Percentiles rank a stretch among this genome's conserved stretches.
phyloP scores from a whole-genome alignment of 2,797 vertebrate species.

The Rousettus madagascariensis region DNA sequence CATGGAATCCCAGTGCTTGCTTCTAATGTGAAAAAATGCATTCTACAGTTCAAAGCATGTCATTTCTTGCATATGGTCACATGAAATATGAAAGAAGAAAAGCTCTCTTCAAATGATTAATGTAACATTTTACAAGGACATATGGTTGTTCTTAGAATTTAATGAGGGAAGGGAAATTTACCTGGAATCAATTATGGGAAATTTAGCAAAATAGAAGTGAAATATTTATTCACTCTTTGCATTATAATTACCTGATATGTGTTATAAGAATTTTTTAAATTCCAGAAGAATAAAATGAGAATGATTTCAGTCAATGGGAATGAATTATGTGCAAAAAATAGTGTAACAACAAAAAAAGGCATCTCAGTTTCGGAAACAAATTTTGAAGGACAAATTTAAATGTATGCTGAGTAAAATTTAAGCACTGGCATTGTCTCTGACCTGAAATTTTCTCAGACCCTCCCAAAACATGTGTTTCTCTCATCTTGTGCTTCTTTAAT shows the following conservation, averaged over 20 bases:
- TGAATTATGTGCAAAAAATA: constrained; percentile 12
- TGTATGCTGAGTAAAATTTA: neutral
- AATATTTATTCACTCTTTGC: constrained; percentile 50
- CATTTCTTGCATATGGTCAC: constrained; percentile 66
- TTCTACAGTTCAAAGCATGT: constrained; percentile 60
- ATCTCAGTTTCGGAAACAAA: neutral
- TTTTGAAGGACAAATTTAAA: constrained; percentile 9
- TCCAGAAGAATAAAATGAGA: neutral
- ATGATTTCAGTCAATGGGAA: neutral
- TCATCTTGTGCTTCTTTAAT: neutral
- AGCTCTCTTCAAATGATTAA: constrained; percentile 46
- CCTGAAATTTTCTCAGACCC: neutral
- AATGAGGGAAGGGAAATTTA: neutral
- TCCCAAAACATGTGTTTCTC: neutral
- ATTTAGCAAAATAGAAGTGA: constrained; percentile 54
- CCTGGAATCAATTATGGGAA: constrained; percentile 72
- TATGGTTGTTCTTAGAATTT: constrained; percentile 62
- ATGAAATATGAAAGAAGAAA: constrained; percentile 49
- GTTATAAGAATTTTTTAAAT: neutral
- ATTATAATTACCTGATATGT: constrained; percentile 45
- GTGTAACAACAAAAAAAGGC: neutral
- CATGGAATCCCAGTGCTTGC: constrained; percentile 42
- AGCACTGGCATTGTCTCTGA: neutral
- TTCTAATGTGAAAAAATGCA: constrained; percentile 41
- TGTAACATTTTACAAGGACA: constrained; percentile 36